phyloP scores from a whole-genome alignment of 53 echinoderm and acorn worm genomes.

The Antedon mediterranea region DNA sequence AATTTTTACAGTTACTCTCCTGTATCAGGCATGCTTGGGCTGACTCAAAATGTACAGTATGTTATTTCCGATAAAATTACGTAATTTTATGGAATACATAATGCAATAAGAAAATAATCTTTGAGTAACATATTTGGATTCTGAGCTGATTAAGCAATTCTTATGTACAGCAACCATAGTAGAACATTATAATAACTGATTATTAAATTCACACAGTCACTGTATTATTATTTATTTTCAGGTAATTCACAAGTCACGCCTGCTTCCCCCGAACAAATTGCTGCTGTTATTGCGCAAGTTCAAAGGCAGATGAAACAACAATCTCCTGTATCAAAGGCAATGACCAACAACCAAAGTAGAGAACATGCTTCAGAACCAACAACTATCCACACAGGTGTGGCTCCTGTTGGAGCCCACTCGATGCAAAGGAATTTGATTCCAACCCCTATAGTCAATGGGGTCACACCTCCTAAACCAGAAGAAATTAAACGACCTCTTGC shows the following conservation, averaged over 20 bases:
- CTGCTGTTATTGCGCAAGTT: slow-evolving; percentile 64
- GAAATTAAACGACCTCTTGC: not conserved
- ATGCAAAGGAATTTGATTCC: not conserved
- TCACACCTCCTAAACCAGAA: not conserved
- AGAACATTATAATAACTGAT: too few relatives aligned
- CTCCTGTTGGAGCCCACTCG: not conserved
- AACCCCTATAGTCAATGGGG: not conserved
- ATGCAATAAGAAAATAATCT: too few relatives aligned
- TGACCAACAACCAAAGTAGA: not conserved
- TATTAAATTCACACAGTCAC: too few relatives aligned
- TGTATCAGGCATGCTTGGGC: too few relatives aligned
- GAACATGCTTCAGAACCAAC: not conserved
- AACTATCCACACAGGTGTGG: not conserved
- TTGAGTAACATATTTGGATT: too few relatives aligned
- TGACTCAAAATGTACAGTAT: too few relatives aligned
- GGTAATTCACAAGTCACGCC: slow-evolving; percentile 55
- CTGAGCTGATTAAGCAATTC: too few relatives aligned
- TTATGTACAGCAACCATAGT: too few relatives aligned
- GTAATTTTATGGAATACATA: too few relatives aligned
- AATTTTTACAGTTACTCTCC: too few relatives aligned
- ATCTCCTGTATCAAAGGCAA: slow-evolving; percentile 41
- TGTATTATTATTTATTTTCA: slow-evolving; percentile 10
- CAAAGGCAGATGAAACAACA: slow-evolving; percentile 62
- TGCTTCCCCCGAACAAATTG: slow-evolving; percentile 86
- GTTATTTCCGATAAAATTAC: too few relatives aligned